phyloP scores from a whole-genome alignment of 2,888 invertebrate species.

The Polymixis flavicincta region DNA sequence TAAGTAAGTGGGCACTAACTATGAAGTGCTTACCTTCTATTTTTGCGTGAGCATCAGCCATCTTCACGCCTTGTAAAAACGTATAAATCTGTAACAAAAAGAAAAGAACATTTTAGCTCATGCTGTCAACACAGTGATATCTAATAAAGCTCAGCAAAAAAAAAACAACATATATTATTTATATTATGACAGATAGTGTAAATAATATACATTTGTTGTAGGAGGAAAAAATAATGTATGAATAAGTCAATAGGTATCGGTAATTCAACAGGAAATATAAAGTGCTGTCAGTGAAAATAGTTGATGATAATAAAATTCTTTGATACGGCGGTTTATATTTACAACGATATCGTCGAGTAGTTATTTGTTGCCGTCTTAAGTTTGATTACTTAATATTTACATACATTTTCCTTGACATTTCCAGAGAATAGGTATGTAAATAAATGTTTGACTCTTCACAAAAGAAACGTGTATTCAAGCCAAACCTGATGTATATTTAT shows the following conservation, averaged over 20 bases:
- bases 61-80: conserved; percentile 58
- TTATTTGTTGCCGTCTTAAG: background rate
- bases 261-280: conserved; percentile 2
- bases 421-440: conserved; percentile 18
- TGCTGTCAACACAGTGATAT: background rate
- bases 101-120: conserved; percentile 40
- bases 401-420: conserved; percentile 66
- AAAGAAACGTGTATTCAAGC: conserved; percentile 9
- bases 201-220: conserved; percentile 6
- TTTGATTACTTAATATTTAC: conserved; percentile 25
- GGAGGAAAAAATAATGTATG: conserved; percentile 5
- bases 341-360: background rate
- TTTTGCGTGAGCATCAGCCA: conserved; percentile 73
- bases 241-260: background rate
- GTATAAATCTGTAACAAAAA: conserved; percentile 72
- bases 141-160: background rate
- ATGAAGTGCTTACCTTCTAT: conserved; percentile 71
- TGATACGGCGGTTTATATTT: background rate
- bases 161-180: background rate
- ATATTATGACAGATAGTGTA: background rate
- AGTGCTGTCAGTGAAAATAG: conserved; percentile 19
- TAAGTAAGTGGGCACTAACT: background rate
- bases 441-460: conserved; percentile 20
- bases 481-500: background rate
- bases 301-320: conserved; percentile 7